Base-by-base conservation (phyloP, 2,888 invertebrate species). In the Muscina levida region DNA sequence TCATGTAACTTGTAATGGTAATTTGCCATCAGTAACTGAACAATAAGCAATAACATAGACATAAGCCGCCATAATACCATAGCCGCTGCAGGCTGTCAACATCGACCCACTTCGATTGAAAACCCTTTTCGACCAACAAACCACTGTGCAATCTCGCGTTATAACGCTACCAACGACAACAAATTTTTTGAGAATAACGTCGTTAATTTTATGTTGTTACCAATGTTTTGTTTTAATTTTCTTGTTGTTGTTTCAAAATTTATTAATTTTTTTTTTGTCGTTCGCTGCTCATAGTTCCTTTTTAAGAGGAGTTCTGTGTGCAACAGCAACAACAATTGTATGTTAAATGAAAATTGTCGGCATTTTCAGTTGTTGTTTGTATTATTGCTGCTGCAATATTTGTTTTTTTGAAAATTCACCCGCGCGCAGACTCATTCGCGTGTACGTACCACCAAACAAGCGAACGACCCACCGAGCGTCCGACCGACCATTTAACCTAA, bases 121-220 rank as follows among this genome's bases (percentile, higher is more conserved):
- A n/a, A n/a, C n/a, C n/a, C n/a, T n/a, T n/a, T n/a, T n/a, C n/a
- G n/a, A n/a, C n/a, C n/a, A n/a, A n/a, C 31, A 31, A 5, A 31
- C 31, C 31, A 31, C 31, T 31, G 31, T 31, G 31, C 31, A 8
- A 3, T 8, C 68, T 74, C 81, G 81, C 77, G 81, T 77, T 77
- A 81, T 75, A 81, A 81, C 77, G 75, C 72, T 67, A 72, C 74
- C 81, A 71, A 73, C 74, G 81, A 77, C 81, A 81, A 81, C 81
- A 81, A 77, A 81, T 81, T 81, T 39, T 62, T 77, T 80, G 67
- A 77, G 77, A 73, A 74, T 59, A 77, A 77, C 71, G 77, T 77
- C 66, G 77, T 73, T 77, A 74, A 72, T 62, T 68, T 59, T 72
- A 68, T 1, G 42, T 62, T 62, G 26, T 26, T 15, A 24, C 26